Percentiles rank a stretch among this genome's conserved stretches.
These are phyloP conservation scores for Luidia sarsii DNA, from an alignment of 53 echinoderm and acorn worm genomes.

Conservation along the genomic window DNA sequence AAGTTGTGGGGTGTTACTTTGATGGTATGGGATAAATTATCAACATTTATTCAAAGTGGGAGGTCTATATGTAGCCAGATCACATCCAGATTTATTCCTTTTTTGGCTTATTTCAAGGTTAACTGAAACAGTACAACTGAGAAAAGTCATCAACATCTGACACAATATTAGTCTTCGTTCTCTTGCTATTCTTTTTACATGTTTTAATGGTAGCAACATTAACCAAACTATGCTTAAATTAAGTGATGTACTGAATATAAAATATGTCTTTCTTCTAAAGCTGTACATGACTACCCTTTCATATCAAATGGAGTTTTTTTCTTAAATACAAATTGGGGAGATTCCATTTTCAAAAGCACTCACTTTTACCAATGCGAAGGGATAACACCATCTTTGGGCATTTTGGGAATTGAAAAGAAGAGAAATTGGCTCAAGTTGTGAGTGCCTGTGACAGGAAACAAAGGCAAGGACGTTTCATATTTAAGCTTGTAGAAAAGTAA, in stretches of 20 bases:
- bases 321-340: constrained; percentile 36
- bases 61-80: not conserved
- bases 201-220: constrained; percentile 10
- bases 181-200: constrained; percentile 13
- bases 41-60: not conserved
- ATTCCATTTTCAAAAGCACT: not conserved
- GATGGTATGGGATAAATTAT: not conserved
- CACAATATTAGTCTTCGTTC: not conserved
- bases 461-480: not conserved
- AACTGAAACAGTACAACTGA: not conserved
- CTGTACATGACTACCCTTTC: constrained; percentile 43
- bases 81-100: not conserved
- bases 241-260: constrained; percentile 32
- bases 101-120: not conserved
- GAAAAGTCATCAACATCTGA: not conserved
- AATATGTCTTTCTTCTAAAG: not conserved
- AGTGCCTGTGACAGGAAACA: not conserved
- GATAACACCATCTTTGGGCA: not conserved
- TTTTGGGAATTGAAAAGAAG: not conserved
- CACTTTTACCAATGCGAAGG: constrained; percentile 15
- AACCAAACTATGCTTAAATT: constrained; percentile 49
- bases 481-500: too few relatives aligned
- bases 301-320: constrained; percentile 40
- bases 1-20: too few relatives aligned
- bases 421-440: not conserved